Percentiles rank a stretch among this genome's conserved stretches.
phyloP scores from a whole-genome alignment of 2,797 vertebrate species.

The Premnoplex brunnescens region DNA sequence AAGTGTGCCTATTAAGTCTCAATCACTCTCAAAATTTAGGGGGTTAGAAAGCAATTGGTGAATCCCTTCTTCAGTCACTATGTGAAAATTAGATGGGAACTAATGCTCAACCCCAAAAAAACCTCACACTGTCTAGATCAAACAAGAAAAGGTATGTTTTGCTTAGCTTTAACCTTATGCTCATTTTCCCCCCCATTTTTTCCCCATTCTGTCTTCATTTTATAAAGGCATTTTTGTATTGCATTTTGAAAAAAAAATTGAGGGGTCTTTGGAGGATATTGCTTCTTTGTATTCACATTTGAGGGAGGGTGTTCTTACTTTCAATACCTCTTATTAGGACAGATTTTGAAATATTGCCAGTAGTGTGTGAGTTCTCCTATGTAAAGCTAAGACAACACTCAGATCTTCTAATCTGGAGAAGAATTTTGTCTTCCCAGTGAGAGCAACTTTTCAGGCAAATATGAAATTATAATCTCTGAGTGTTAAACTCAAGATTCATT shows the following conservation, averaged over 20 bases:
- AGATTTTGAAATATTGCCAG: not conserved
- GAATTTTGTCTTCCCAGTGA: not conserved
- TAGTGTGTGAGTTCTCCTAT: not conserved
- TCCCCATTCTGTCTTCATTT: not conserved
- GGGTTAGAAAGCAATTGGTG: not conserved
- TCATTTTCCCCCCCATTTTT: not conserved
- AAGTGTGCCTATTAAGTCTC: not conserved
- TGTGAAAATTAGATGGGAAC: not conserved
- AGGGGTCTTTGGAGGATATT: not conserved
- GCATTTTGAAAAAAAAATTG: not conserved
- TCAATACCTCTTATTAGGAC: not conserved
- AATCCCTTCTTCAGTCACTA: not conserved
- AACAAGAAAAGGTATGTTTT: not conserved
- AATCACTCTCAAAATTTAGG: not conserved
- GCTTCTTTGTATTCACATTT: not conserved
- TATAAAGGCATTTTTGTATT: not conserved
- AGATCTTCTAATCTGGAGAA: not conserved
- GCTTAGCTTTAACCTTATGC: not conserved
- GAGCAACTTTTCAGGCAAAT: not conserved
- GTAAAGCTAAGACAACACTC: not conserved
- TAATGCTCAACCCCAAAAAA: not conserved
- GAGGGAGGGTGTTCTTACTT: not conserved
- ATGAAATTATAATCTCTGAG: not conserved
- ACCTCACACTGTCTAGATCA: not conserved
- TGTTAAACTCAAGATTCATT: not conserved